Base-by-base conservation (phyloP, 2,888 invertebrate genomes). In the Iphiclides podalirius region DNA sequence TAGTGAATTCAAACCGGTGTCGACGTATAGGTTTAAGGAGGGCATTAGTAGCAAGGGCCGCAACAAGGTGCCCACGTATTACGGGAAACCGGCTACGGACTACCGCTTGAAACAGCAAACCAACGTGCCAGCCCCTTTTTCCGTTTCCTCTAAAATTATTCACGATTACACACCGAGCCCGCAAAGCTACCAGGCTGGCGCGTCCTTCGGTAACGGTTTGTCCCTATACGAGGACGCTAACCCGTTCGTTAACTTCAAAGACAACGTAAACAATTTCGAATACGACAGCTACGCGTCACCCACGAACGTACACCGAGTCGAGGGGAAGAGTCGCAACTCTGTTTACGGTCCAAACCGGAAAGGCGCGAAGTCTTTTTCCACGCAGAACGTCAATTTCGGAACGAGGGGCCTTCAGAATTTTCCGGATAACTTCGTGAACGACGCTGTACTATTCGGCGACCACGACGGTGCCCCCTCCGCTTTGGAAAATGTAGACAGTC, bases 311-410 rank as follows among this genome's bases (percentile, higher is more conserved):
- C 76, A 70, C 51, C 54, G 66, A 1, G 59, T 79, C 6, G 76
- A 75, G 48, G 68, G 73, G 36, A 74, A 72, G 60, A 69, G 67
- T 20, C 66, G 73, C 28, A 68, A 68, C 33, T 54, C 66, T 1
- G 55, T 58, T 13, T 58, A 63, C 54, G 61, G 54, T 46, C 67
- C 67, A 35, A 59, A 57, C 8, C 72, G 72, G 52, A 83, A 69
- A 53, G 72, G 72, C 4, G 78, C 73, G 60, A 84, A 83, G 52
- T 85, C 89, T 0, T 66, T 85, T 54, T 88, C 88, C 1, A 80
- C 79, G 0, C 88, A 88, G 62, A 87, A 84, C 52, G 77, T 89
- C 34, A 81, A 70, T 47, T 86, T 88, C 60, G 84, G 83, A 8
- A 78, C 79, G 14, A 72, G 79, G 58, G 82, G 81, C 42, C 79